Evolutionary conservation across 2,888 invertebrate genomes (phyloP), one percentile per base, ranked within the genome.

Genomic region (Mellilla xanthometata): DNA sequence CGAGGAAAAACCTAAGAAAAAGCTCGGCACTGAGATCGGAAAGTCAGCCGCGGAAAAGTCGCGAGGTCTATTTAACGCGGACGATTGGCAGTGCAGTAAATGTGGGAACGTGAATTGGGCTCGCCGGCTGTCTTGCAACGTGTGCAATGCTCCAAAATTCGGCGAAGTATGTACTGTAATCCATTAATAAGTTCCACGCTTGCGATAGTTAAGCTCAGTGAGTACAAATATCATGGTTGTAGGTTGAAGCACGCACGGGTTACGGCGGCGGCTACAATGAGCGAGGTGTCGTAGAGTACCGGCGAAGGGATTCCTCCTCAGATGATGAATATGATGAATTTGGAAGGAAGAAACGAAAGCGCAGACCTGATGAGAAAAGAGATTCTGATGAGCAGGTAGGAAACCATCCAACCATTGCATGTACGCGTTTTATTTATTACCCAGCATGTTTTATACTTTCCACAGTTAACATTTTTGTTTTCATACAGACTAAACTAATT

Each of bases 61-160:
- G 68, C 94, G 97, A 62, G 98, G 98, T n/a, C 90, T 98, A 49
- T 94, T 93, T 80, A 97, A 97, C 83, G 99, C 99, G 24, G 99
- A 99, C 79, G 99, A 99, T 84, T 99, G 99, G 99, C 97, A 98
- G 76, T 99, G 99, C 82, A 97, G 96, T 83, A 99, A 99, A 81
- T 99, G 99, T 89, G 99, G 99, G n/a, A 99, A 99, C 84, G 99
- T 99, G 7, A 99, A 99, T 83, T 98, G 98, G 99, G 99, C 99
- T 12, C 92, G 98, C 54, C 92, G 99, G 41, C 95, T 95, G 70
- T 96, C 96, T 40, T 99, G 99, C 86, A 99, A 99, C 83, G 97
- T 99, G 91, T 99, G 99, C 83, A 99, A 99, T 89, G 97, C 99
- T 2, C 98, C 99, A 0, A 99, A 99, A 85, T 97, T 97, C 79